Conservation (phyloP, 2,888 invertebrate genomes). For the Pseudoips prasinana region DNA sequence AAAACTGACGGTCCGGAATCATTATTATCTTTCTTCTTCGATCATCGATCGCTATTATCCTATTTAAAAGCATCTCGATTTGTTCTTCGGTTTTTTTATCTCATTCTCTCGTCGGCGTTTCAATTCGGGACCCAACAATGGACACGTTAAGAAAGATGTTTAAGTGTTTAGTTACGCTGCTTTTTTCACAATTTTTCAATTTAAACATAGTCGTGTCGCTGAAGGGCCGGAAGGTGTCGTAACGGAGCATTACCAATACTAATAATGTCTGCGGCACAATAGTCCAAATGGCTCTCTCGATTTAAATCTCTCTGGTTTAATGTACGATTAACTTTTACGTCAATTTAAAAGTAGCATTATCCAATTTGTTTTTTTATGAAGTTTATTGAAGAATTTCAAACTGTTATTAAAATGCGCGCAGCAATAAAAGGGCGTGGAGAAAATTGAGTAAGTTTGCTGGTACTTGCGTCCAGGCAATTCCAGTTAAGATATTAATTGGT, state of each 20-base stretch:
- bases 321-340: conserved; percentile 37
- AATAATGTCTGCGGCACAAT: conserved; percentile 59
- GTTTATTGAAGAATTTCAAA: conserved; percentile 48
- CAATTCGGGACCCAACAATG: conserved; percentile 74
- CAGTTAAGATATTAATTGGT: conserved; percentile 77
- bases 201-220: conserved; percentile 74
- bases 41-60: conserved; percentile 81
- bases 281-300: conserved; percentile 36
- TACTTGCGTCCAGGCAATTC: conserved; percentile 56
- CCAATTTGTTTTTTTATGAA: conserved; percentile 35
- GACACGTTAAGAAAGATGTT: conserved; percentile 79
- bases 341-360: conserved; percentile 35
- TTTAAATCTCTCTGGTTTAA: conserved; percentile 34
- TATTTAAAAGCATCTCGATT: conserved; percentile 80
- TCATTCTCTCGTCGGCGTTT: conserved; percentile 72
- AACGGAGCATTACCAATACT: conserved; percentile 71
- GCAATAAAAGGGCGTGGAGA: conserved; percentile 55
- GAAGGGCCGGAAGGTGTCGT: conserved; percentile 80
- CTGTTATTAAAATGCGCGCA: conserved; percentile 53
- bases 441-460: conserved; percentile 47
- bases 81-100: conserved; percentile 68
- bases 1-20: conserved; percentile 70
- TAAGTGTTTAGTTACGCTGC: conserved; percentile 79
- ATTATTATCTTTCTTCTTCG: conserved; percentile 78
- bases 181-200: conserved; percentile 80